phyloP scores from a whole-genome alignment of 1,140 invertebrate species.

The Orchesella cincta region DNA sequence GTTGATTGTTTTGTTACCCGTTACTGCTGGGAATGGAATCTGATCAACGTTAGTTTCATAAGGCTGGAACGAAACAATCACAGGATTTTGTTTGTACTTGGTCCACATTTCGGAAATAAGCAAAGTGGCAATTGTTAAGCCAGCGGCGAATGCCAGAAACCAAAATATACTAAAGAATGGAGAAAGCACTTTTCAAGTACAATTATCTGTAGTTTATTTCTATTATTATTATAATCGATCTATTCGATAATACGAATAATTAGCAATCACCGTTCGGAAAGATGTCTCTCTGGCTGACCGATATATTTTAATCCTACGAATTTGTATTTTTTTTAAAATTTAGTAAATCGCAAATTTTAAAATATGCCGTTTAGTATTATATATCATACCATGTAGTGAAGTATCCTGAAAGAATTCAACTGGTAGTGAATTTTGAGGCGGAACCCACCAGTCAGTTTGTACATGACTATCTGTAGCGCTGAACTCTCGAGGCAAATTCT shows the following conservation, averaged over 20 bases:
- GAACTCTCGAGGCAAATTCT: background rate
- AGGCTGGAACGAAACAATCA: constrained; percentile 62
- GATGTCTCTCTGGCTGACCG: constrained; percentile 42
- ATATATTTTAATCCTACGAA: constrained; percentile 42
- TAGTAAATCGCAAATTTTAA: no score
- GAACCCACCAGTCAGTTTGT: background rate
- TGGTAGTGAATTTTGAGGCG: constrained; percentile 34
- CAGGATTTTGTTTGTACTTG: constrained; percentile 63
- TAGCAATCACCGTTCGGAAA: constrained; percentile 44
- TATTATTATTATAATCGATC: background rate
- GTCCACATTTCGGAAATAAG: constrained; percentile 60
- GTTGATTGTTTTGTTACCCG: constrained; percentile 14
- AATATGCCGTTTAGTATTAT: background rate
- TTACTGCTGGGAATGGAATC: constrained; percentile 48
- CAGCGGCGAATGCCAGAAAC: constrained; percentile 58
- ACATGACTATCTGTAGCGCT: background rate
- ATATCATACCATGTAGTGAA: constrained; percentile 36
- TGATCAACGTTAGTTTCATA: constrained; percentile 46
- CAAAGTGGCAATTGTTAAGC: constrained; percentile 58
- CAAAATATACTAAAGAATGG: constrained; percentile 58
- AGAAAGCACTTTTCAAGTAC: background rate
- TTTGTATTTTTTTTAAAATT: no score
- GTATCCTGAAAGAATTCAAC: constrained; percentile 49
- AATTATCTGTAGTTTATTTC: background rate
- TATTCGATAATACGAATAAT: no score